Evolutionary conservation across 2,888 invertebrate genomes (phyloP).

Genomic region (Caenorhabditis sp.): DNA sequence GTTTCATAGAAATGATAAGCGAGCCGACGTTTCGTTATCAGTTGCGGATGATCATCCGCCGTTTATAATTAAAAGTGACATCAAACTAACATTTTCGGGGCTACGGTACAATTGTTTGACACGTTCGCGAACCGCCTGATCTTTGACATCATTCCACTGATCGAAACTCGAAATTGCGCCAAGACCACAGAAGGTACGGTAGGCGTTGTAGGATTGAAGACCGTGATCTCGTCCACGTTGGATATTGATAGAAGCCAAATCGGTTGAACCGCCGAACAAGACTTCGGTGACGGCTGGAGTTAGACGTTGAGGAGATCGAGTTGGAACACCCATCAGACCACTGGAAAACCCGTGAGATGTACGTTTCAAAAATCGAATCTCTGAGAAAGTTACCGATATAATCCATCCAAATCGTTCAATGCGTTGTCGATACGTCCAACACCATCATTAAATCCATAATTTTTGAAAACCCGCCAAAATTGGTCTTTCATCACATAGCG

Average conservation of each 20-base stretch:
- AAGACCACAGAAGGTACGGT: conserved; percentile 86
- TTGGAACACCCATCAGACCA: conserved; percentile 86
- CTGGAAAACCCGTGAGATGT: conserved; percentile 74
- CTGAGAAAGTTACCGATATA: conserved; percentile 38
- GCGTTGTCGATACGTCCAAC: conserved; percentile 35
- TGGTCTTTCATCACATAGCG: conserved; percentile 59
- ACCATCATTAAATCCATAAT: conserved; percentile 56
- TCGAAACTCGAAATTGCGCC: conserved; percentile 76
- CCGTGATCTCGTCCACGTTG: conserved; percentile 85
- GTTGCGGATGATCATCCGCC: not conserved
- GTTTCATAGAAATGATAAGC: not conserved
- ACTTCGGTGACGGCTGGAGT: conserved; percentile 78
- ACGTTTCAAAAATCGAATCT: not conserved
- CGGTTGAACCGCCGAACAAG: conserved; percentile 72
- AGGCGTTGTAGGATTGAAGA: conserved; percentile 82
- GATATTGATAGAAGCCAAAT: conserved; percentile 88
- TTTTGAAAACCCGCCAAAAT: conserved; percentile 52
- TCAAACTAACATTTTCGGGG: conserved; percentile 38
- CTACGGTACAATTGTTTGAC: conserved; percentile 56
- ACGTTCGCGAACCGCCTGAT: conserved; percentile 58
- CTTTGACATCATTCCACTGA: conserved; percentile 62
- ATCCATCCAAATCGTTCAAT: conserved; percentile 35
- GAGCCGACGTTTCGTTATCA: not conserved
- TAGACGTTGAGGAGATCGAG: conserved; percentile 82
- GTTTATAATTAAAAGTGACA: too few relatives aligned